Percentiles rank a stretch among this genome's conserved stretches.
Conservation (phyloP, 2,113 vertebrate species). For the Peromyscus polionotus region DNA sequence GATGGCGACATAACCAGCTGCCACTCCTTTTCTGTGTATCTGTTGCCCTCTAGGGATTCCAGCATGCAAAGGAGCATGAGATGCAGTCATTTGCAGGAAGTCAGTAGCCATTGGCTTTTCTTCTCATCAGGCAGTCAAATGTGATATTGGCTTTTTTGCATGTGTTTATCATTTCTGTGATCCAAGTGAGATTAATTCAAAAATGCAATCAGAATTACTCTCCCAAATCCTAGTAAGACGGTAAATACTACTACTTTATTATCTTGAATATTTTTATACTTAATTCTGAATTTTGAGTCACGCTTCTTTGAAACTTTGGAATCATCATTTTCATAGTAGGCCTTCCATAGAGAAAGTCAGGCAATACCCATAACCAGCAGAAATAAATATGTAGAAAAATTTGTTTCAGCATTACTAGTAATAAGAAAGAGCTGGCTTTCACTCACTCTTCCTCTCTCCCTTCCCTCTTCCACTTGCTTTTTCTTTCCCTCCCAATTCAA, state of each 20-base stretch:
- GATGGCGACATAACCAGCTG: not conserved
- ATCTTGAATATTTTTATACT: constrained; percentile 36
- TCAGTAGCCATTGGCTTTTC: not conserved
- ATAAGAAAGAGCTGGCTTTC: not conserved
- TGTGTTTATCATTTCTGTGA: constrained; percentile 73
- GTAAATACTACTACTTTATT: not conserved
- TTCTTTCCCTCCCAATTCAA: not conserved
- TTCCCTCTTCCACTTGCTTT: not conserved
- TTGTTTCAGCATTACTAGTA: not conserved
- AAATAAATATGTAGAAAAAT: not conserved
- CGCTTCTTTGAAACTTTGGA: constrained; percentile 29
- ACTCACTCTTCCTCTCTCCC: not conserved
- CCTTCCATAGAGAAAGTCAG: not conserved
- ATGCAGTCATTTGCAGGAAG: not conserved
- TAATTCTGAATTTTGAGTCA: constrained; percentile 37
- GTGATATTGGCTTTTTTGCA: constrained; percentile 49
- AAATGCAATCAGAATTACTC: not conserved
- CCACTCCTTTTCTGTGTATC: constrained; percentile 59
- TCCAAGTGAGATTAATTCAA: not conserved
- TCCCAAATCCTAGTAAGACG: not conserved
- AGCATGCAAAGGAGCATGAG: constrained; percentile 60
- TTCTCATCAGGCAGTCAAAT: constrained; percentile 4
- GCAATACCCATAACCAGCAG: too few species aligned
- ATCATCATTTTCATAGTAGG: not conserved
- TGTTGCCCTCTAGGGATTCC: constrained; percentile 72